Base-by-base conservation (phyloP, 2,797 vertebrate genomes). In the Chromis chromis region DNA sequence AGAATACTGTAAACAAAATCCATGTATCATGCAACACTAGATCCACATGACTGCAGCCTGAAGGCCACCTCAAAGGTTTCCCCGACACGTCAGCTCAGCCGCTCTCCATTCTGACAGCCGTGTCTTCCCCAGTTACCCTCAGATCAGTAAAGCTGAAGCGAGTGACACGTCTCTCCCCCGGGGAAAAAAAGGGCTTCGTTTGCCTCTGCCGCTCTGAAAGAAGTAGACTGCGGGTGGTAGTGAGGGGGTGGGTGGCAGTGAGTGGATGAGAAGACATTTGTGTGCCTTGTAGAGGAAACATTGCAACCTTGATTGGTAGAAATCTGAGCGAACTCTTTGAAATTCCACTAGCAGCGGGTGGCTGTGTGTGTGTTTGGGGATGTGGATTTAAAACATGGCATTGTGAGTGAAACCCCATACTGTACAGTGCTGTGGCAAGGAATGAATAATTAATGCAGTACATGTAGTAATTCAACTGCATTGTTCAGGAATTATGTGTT, bases 401-500 rank as follows among this genome's bases (percentile, higher is more conserved):
- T 27, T 64, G 70, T 67, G 65, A 59, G 50, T 50, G 70, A 77
- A 77, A 72, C 42, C 65, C 39, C 48, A 76, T 36, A 80, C 76
- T 72, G 62, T 56, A 83, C 74, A 65, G 53, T 79, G 67, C 66
- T 57, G 71, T 66, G 75, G 44, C 44, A 61, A 28, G 13, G 16
- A 64, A 84, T 89, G 82, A 90, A 88, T 89, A 83, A 88, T 85
- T 70, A 74, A 91, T 84, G 74, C 36, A 17, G 56, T 33, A 54
- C 70, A 78, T 60, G 65, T 63, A 46, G 76, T 31, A 76, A 79
- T 49, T 64, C 64, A 36, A 59, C 40, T 54, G 61, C 33, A 57
- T 28, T 74, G 61, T 76, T 84, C 17, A 4, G 58, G 62, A 75
- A 61, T 72, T 17, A 75, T 56, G 48, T 44, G 48, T 71, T 27